These are phyloP conservation scores for Neelides folsomi DNA, from an alignment of 2,888 invertebrate species.

Conservation along the genomic window DNA sequence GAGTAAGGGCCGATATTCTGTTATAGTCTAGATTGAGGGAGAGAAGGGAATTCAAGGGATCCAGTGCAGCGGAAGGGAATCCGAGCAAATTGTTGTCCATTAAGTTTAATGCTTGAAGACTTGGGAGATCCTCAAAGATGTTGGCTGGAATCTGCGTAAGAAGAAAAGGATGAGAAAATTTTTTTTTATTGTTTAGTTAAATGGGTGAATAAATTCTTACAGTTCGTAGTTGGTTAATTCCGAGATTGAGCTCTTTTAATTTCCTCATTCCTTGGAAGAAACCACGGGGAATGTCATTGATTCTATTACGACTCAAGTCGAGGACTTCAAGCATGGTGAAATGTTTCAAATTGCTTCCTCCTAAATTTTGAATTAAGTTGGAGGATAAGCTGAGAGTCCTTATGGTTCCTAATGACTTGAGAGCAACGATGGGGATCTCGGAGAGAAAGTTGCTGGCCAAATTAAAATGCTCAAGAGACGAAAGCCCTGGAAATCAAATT, in stretches of 20 bases:
- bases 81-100: slow-evolving; percentile 77
- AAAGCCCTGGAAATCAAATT: slow-evolving; percentile 48
- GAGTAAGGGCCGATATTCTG: slow-evolving; percentile 69
- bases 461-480: slow-evolving; percentile 63
- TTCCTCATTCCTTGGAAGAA: slow-evolving; percentile 62
- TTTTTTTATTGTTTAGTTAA: neutral
- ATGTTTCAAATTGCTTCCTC: slow-evolving; percentile 55
- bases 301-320: slow-evolving; percentile 70
- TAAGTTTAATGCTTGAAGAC: slow-evolving; percentile 59
- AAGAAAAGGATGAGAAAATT: neutral
- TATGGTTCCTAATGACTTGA: slow-evolving; percentile 55
- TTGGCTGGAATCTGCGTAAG: slow-evolving; percentile 46
- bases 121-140: slow-evolving; percentile 60
- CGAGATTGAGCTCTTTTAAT: slow-evolving; percentile 62
- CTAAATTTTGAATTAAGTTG: slow-evolving; percentile 71
- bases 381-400: slow-evolving; percentile 66
- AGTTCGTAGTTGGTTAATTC: slow-evolving; percentile 72
- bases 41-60: slow-evolving; percentile 55
- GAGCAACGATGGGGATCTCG: slow-evolving; percentile 64
- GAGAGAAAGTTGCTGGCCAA: slow-evolving; percentile 73
- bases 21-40: slow-evolving; percentile 71
- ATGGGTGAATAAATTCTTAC: slow-evolving; percentile 43
- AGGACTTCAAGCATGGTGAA: slow-evolving; percentile 56
- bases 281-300: slow-evolving; percentile 65
- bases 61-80: slow-evolving; percentile 68